These are phyloP conservation scores for Clostera curtula DNA, from an alignment of 2,888 invertebrate genomes.

Conservation along the genomic window DNA sequence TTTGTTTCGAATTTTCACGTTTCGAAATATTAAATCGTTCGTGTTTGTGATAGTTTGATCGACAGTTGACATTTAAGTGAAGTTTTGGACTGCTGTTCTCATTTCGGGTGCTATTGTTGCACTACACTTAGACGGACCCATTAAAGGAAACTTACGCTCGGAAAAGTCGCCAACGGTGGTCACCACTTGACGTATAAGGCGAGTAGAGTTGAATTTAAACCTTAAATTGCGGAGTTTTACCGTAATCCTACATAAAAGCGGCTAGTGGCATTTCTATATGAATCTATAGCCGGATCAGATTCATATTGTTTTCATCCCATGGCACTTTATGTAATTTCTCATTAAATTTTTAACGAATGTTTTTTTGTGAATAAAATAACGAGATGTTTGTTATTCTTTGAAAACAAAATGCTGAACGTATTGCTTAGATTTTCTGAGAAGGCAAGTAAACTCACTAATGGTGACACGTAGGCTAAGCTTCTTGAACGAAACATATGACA, in stretches of 20 bases:
- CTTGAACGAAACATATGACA: constrained; percentile 50
- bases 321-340: too few species aligned
- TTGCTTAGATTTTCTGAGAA: constrained; percentile 34
- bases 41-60: constrained; percentile 37
- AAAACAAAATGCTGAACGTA: too few species aligned
- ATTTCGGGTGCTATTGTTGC: constrained; percentile 30
- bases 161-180: constrained; percentile 48
- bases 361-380: too few species aligned
- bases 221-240: too few species aligned
- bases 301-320: too few species aligned
- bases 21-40: constrained; percentile 53
- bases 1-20: constrained; percentile 44
- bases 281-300: too few species aligned
- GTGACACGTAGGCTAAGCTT: constrained; percentile 60
- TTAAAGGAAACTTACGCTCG: constrained; percentile 34
- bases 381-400: too few species aligned
- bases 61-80: constrained; percentile 36
- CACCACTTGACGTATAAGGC: constrained; percentile 52
- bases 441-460: constrained; percentile 40
- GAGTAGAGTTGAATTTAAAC: constrained; percentile 43
- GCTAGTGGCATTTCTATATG: too few species aligned
- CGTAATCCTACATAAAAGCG: too few species aligned
- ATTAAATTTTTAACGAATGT: too few species aligned
- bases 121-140: constrained; percentile 25
- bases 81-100: constrained; percentile 16